phyloP scores from a whole-genome alignment of 2,113 vertebrate species.

The Oceanodroma tethys region DNA sequence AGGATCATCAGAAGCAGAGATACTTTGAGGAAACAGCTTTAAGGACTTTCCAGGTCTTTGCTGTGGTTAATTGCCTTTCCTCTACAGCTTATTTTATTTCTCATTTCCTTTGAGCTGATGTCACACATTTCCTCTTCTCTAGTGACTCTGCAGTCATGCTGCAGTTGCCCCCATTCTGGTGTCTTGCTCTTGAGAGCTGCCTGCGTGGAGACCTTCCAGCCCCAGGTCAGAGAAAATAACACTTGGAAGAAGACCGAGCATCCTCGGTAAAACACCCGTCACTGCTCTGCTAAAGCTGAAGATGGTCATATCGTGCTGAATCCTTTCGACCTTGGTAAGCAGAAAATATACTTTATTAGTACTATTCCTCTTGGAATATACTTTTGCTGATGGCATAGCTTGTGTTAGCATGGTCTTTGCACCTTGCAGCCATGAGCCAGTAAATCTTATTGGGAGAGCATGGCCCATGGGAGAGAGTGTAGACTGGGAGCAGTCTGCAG shows the following conservation, averaged over 20 bases:
- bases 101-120: conserved; percentile 53
- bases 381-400: background rate
- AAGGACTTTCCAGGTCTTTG: background rate
- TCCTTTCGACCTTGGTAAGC: conserved; percentile 5
- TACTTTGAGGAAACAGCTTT: background rate
- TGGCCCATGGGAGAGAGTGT: background rate
- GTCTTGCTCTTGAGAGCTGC: background rate
- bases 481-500: accelerated
- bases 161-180: background rate
- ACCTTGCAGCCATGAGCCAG: background rate
- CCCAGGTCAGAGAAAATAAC: background rate
- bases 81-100: conserved; percentile 19
- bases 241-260: background rate
- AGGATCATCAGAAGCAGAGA: background rate
- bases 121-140: conserved; percentile 51
- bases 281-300: background rate
- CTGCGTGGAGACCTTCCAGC: background rate
- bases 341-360: background rate
- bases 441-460: background rate
- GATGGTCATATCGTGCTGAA: background rate
- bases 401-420: background rate
- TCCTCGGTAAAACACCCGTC: background rate
- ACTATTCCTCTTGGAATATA: background rate
- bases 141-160: conserved; percentile 52
- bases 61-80: conserved; percentile 24